A percentile compares a stretch with the other conserved stretches of the same genome.
Conservation (phyloP, 2,797 vertebrate genomes). For the Pteropus rufus region DNA sequence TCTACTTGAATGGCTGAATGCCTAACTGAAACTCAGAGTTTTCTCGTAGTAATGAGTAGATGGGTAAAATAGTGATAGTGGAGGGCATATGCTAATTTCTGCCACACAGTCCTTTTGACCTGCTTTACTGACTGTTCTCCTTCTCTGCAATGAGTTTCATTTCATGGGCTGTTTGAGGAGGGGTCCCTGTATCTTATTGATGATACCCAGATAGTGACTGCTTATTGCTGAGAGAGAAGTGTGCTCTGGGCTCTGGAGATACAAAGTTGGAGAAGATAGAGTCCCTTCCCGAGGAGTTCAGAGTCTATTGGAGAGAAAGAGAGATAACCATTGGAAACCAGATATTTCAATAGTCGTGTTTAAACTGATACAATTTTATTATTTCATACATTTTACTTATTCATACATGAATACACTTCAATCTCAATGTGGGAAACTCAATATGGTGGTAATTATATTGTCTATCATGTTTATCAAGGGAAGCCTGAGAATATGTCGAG, state of each 20-base stretch:
- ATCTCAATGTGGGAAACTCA: neutral
- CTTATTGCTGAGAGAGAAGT: neutral
- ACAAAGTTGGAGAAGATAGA: neutral
- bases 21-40: neutral
- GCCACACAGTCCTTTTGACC: neutral
- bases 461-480: neutral
- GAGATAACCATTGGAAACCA: neutral
- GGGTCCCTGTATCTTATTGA: neutral
- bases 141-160: neutral
- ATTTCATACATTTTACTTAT: slow-evolving; percentile 26
- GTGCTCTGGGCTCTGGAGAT: neutral
- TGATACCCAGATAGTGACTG: neutral
- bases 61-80: neutral
- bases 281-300: neutral
- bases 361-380: neutral
- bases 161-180: neutral
- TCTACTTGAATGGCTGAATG: neutral
- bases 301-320: neutral
- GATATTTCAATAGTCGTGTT: slow-evolving; percentile 8
- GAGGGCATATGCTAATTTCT: neutral
- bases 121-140: neutral
- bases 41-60: neutral
- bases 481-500: neutral
- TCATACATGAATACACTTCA: slow-evolving; percentile 10
- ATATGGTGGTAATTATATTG: neutral